Conservation (phyloP, 2,113 vertebrate species). For the Dicerorhinus sumatrensis region DNA sequence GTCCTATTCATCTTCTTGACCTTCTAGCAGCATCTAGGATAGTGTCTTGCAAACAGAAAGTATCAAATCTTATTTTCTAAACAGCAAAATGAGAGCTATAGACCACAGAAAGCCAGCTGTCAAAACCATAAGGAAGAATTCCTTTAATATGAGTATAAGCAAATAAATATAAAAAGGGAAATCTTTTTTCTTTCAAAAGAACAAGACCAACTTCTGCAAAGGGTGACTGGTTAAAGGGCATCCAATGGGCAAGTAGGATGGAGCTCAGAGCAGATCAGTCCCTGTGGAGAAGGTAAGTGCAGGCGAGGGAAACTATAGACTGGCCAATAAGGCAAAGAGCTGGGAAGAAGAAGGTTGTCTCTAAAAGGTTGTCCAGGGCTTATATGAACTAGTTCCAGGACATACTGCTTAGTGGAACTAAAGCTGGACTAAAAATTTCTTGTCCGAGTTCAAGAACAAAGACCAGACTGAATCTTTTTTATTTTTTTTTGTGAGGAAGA, state of each 20-base stretch:
- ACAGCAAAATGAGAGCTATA: conserved; percentile 39
- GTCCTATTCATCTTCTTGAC: background rate
- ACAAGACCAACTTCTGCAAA: background rate
- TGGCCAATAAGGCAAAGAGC: background rate
- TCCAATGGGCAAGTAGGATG: background rate
- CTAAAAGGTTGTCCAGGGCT: background rate
- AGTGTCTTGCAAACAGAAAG: background rate
- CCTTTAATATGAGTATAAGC: background rate
- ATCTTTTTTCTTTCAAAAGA: background rate
- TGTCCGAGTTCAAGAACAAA: conserved; percentile 35
- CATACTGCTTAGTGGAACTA: background rate
- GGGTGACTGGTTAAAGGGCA: background rate
- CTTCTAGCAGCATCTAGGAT: background rate
- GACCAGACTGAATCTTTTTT: background rate
- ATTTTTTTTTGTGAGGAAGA: no score
- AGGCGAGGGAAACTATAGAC: background rate
- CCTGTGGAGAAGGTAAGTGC: background rate
- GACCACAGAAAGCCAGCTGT: conserved; percentile 8
- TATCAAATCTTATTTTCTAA: conserved; percentile 25
- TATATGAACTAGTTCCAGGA: background rate
- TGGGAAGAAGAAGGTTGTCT: background rate
- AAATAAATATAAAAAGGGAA: background rate
- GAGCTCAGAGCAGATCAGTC: background rate
- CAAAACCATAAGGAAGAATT: conserved; percentile 39
- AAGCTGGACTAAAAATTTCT: background rate